A percentile compares a stretch with the other conserved stretches of the same genome.
Evolutionary conservation across 2,888 invertebrate genomes (phyloP).

Genomic region (Rhagium mordax): DNA sequence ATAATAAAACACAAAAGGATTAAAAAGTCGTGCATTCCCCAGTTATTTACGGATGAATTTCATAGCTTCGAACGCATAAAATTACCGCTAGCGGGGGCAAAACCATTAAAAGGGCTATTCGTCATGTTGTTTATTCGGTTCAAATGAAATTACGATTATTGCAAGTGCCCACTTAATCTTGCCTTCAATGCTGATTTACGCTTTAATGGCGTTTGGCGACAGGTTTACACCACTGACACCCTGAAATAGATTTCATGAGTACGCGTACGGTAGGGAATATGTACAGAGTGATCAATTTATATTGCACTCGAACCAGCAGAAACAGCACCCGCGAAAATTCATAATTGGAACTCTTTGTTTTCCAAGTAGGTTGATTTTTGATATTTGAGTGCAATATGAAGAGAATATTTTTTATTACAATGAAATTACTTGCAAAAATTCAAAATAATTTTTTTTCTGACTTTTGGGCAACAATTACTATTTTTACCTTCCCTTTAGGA

Average conservation of each 20-base stretch:
- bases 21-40: slow-evolving; percentile 13
- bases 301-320: too few species aligned
- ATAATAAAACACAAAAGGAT: slow-evolving; percentile 13
- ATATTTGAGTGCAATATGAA: too few species aligned
- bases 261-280: not conserved
- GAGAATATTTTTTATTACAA: too few species aligned
- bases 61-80: slow-evolving; percentile 10
- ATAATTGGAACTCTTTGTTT: too few species aligned
- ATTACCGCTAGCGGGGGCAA: slow-evolving; percentile 10
- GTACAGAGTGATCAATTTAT: not conserved
- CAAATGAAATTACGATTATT: slow-evolving; percentile 1
- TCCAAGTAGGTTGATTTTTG: too few species aligned
- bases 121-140: slow-evolving; percentile 18
- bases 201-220: slow-evolving; percentile 2
- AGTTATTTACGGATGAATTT: slow-evolving; percentile 25
- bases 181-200: not conserved
- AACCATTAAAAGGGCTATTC: slow-evolving; percentile 12
- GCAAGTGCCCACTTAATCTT: slow-evolving; percentile 2
- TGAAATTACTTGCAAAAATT: too few species aligned
- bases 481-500: too few species aligned
- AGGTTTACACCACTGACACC: not conserved
- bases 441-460: too few species aligned
- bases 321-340: too few species aligned
- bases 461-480: too few species aligned
- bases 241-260: not conserved